Evolutionary conservation across 2,888 invertebrate genomes (phyloP), one percentile per base, ranked within the genome.

Genomic region (Cantharis lateralis): DNA sequence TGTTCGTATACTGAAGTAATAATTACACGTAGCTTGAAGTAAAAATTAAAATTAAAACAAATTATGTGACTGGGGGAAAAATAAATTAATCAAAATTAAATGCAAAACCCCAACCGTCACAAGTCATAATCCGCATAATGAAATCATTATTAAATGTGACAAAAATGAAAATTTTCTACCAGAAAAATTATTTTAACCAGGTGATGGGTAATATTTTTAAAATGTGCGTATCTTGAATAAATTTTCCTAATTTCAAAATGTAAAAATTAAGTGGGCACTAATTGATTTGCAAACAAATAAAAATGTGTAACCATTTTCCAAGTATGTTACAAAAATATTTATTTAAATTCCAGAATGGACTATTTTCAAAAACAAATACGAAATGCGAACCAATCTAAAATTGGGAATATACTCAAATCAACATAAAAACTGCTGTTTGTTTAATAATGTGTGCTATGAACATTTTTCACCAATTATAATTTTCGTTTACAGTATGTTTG

Each of bases 71-170:
- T 20, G 24, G 20, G 64, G 16, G 24, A 66, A 66, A 66, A 66
- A 66, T 66, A 24, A 66, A 66, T 66, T 66, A 20, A 66, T 66
- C 64, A 66, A 66, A 66, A 66, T 66, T 66, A 66, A 66, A 66
- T 66, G 18, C 64, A n/a, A 24, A 66, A 66, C 18, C 64, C 20
- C 24, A 18, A 66, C 64, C 64, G 20, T 66, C 64, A 66, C 64
- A 66, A 66, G 20, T 66, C 24, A 24, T 66, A 66, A 66, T 66
- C 64, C 64, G 13, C 64, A 24, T 66, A 66, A 66, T 20, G 64
- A 66, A 66, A 24, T 66, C 64, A 66, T 66, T 66, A 66, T 66
- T 66, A 66, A 66, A 66, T 20, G 48, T 48, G 48, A 48, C 48
- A 48, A 48, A 48, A 48, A 48, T 48, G n/a, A 48, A 48, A 48